Percentiles rank a stretch among this genome's conserved stretches.
Conservation (phyloP, 2,888 invertebrate species). For the Pterostichus niger region DNA sequence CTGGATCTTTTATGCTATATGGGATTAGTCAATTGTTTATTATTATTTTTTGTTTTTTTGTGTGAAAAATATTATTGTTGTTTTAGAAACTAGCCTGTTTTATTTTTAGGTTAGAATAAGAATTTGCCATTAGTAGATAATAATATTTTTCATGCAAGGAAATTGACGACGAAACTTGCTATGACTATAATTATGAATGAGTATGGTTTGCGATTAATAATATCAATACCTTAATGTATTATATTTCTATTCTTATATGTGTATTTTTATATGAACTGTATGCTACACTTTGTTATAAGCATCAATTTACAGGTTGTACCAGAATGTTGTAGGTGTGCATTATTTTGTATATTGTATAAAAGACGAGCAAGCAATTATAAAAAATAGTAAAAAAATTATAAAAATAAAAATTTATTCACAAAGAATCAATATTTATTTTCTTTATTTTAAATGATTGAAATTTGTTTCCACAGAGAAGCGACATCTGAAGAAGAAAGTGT, state of each 20-base stretch:
- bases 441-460: background rate
- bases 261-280: slow-evolving; percentile 29
- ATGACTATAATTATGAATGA: slow-evolving; percentile 40
- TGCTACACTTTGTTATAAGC: slow-evolving; percentile 61
- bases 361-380: slow-evolving; percentile 64
- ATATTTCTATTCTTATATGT: slow-evolving; percentile 57
- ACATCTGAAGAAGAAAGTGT: slow-evolving; percentile 32
- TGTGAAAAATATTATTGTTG: slow-evolving; percentile 7
- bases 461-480: slow-evolving; percentile 24
- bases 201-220: slow-evolving; percentile 42
- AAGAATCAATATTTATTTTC: slow-evolving; percentile 51
- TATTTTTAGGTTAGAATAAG: slow-evolving; percentile 39
- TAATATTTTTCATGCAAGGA: background rate
- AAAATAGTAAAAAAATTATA: slow-evolving; percentile 63
- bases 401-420: slow-evolving; percentile 55
- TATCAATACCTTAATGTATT: slow-evolving; percentile 48
- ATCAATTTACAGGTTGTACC: slow-evolving; percentile 59
- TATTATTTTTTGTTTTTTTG: slow-evolving; percentile 11
- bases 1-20: background rate
- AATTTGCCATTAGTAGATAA: slow-evolving; percentile 1
- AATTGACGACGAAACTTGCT: slow-evolving; percentile 35
- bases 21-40: slow-evolving; percentile 16
- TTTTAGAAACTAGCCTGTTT: slow-evolving; percentile 38
- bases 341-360: slow-evolving; percentile 64
- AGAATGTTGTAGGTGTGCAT: slow-evolving; percentile 46